Evolutionary conservation across 2,797 vertebrate species (phyloP).

Genomic region (Sebastes hopkinsi): DNA sequence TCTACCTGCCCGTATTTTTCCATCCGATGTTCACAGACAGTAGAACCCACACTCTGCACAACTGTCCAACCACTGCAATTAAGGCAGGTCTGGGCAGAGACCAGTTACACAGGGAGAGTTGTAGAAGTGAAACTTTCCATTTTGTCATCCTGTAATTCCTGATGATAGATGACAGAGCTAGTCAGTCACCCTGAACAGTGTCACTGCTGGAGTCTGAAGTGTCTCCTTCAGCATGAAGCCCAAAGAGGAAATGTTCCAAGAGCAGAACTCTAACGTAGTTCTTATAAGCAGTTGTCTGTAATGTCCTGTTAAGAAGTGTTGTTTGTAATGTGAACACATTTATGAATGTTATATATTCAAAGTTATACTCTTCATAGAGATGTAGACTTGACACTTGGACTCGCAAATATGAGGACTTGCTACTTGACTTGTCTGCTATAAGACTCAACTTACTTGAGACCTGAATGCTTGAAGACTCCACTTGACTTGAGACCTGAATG

Average conservation of each 20-base stretch:
- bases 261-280: neutral
- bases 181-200: conserved; percentile 33
- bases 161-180: conserved; percentile 61
- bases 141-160: conserved; percentile 72
- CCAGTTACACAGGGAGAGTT: conserved; percentile 20
- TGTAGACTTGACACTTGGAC: neutral
- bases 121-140: conserved; percentile 67
- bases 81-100: conserved; percentile 61
- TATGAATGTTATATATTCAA: neutral
- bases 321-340: neutral
- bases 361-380: neutral
- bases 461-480: neutral
- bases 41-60: conserved; percentile 6
- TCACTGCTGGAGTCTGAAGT: conserved; percentile 18
- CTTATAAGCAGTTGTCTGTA: neutral
- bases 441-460: neutral
- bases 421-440: neutral
- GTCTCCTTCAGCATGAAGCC: conserved; percentile 23
- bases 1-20: conserved; percentile 47
- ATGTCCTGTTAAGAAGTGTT: neutral
- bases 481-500: neutral
- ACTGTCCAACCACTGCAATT: conserved; percentile 55
- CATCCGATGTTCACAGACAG: conserved; percentile 21
- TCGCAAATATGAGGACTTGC: neutral
- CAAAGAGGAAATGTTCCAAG: conserved; percentile 4